A percentile compares a stretch with the other conserved stretches of the same genome.
Evolutionary conservation across 2,797 vertebrate species (phyloP).

Genomic region (Pteronotus mesoamericanus): DNA sequence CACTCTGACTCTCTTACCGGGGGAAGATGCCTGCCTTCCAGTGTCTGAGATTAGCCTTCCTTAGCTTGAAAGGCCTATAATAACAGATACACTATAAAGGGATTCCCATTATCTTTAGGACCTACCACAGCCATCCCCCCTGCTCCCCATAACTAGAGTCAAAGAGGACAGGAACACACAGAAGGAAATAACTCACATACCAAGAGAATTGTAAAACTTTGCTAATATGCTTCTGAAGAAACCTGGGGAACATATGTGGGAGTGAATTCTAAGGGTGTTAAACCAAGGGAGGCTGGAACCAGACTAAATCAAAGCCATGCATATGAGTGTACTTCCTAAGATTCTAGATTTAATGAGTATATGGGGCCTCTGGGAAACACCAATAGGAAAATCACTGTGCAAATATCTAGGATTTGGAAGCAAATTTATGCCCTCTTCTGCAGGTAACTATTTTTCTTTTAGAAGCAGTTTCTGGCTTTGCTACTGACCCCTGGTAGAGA

Average conservation of each 20-base stretch:
- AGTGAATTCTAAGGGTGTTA: not conserved
- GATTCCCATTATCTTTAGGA: not conserved
- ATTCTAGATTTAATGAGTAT: not conserved
- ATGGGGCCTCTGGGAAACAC: not conserved
- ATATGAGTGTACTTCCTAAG: not conserved
- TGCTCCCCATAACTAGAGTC: not conserved
- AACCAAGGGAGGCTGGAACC: not conserved
- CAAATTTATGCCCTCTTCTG: not conserved
- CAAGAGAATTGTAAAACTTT: not conserved
- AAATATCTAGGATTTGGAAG: not conserved
- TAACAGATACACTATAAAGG: not conserved
- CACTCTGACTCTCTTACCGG: not conserved
- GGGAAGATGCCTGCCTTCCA: not conserved
- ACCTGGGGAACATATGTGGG: not conserved
- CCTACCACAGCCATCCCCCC: not conserved
- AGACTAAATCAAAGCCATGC: not conserved
- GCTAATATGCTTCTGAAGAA: not conserved
- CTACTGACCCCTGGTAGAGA: not conserved
- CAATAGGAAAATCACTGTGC: not conserved
- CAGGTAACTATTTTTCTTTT: not conserved
- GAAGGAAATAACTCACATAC: not conserved
- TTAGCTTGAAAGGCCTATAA: not conserved
- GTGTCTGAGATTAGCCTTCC: not conserved
- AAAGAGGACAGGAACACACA: not conserved
- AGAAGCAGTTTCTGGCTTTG: not conserved